These are phyloP conservation scores for Ameiurus melas DNA, from an alignment of 2,113 vertebrate species.

Conservation along the genomic window DNA sequence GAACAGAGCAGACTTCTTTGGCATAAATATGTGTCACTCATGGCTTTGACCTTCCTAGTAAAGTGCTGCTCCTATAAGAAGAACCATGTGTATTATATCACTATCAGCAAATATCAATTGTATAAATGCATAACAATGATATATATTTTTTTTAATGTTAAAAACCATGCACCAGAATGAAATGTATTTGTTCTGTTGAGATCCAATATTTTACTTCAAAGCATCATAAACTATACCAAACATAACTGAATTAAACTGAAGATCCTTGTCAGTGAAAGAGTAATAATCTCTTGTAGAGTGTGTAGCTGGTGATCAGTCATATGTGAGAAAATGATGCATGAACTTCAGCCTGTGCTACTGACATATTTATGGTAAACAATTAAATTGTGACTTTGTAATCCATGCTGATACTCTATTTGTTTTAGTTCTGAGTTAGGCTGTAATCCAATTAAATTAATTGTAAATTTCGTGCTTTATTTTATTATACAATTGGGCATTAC, in stretches of 20 bases:
- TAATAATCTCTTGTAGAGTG: slow-evolving; percentile 12
- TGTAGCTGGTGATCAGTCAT: slow-evolving; percentile 34
- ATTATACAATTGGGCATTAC: slow-evolving; percentile 60
- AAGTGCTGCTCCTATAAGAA: slow-evolving; percentile 28
- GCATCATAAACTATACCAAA: slow-evolving; percentile 26
- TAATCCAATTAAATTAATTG: slow-evolving; percentile 60
- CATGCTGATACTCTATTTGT: slow-evolving; percentile 54
- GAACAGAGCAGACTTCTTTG: slow-evolving; percentile 24
- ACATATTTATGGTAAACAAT: slow-evolving; percentile 58
- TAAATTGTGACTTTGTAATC: slow-evolving; percentile 56
- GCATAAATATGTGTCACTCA: slow-evolving; percentile 40
- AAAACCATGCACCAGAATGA: not conserved
- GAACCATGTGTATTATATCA: slow-evolving; percentile 36
- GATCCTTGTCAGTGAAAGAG: slow-evolving; percentile 26
- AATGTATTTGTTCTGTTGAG: slow-evolving; percentile 9
- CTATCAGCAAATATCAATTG: not conserved
- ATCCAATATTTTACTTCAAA: not conserved
- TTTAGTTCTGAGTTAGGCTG: slow-evolving; percentile 58
- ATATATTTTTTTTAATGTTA: not conserved
- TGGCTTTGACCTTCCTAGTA: slow-evolving; percentile 52
- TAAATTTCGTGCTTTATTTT: slow-evolving; percentile 63
- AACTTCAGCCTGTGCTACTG: slow-evolving; percentile 44
- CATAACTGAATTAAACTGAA: slow-evolving; percentile 17
- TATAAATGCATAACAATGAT: slow-evolving; percentile 2
- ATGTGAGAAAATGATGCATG: slow-evolving; percentile 36